Conservation (phyloP, 2,113 vertebrate genomes). For the Daubentonia madagascariensis region DNA sequence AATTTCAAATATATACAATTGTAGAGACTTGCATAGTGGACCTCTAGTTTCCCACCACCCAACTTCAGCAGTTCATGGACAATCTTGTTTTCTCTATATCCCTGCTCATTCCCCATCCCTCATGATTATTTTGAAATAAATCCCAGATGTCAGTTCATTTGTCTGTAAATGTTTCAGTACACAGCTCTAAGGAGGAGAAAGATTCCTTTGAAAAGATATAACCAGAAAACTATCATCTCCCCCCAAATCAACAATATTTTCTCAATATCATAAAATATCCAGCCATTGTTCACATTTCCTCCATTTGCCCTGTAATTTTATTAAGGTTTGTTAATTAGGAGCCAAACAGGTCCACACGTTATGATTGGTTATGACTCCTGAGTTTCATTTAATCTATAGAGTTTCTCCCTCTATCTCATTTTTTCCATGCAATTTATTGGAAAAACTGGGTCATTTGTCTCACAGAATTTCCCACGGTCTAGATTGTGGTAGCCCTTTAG, state of each 20-base stretch:
- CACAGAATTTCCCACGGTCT: not conserved
- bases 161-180: not conserved
- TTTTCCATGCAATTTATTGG: not conserved
- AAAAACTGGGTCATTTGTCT: not conserved
- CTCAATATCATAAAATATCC: not conserved
- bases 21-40: not conserved
- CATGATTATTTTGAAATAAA: not conserved
- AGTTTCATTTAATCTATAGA: not conserved
- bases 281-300: not conserved
- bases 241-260: not conserved
- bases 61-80: not conserved
- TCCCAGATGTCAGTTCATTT: not conserved
- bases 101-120: not conserved
- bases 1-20: not conserved
- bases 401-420: not conserved
- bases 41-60: not conserved
- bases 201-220: not conserved
- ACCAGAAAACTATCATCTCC: not conserved
- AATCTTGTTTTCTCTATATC: not conserved
- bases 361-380: not conserved
- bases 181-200: not conserved
- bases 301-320: not conserved
- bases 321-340: not conserved
- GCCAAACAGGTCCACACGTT: not conserved
- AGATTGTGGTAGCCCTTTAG: not conserved